Evolutionary conservation across 2,797 vertebrate species (phyloP), one percentile per base, ranked within the genome.

Genomic region (Pseudomugil gertrudae): DNA sequence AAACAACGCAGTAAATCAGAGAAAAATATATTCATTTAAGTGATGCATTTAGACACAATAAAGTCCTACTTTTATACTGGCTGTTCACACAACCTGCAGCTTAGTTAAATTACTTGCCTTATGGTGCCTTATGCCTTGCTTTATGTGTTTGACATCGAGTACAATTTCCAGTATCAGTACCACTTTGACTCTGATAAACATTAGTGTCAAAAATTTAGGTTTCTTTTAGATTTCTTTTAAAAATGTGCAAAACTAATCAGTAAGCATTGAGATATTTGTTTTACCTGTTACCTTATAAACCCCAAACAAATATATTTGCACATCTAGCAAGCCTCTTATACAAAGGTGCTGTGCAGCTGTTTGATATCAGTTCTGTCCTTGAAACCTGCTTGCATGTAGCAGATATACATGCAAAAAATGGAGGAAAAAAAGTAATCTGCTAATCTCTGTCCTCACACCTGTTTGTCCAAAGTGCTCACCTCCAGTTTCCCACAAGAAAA

Each of bases 401-500:
- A 11, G 1, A 36, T 1, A 36, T 36, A 6, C 33, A 10, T 9
- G 1, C 33, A 10, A 35, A 35, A 35, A 9, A 35, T 2, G 3
- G 3, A 36, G 4, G 8, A 1, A 32, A 7, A 5, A 32, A 32
- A 32, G 32, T 9, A 5, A 9, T 32, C 32, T 9, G 8, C 8
- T 32, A 32, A 32, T 29, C 32, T 32, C 32, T 32, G 32, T 32
- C 32, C 32, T 9, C 8, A 32, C 8, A 32, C 8, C 32, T 4
- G 32, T 3, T 3, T 32, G 32, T 9, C 3, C 43, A 29, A 29
- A 29, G n/a, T 29, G 29, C 29, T 29, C 5, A 29, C 3, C 29
- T n/a, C 58, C 29, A 35, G 53, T 27, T 63, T 15, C 19, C 70
- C 27, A 56, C 57, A 52, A 57, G 66, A 90, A 84, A 78, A 70